Evolutionary conservation across 2,113 vertebrate species (phyloP).

Genomic region (Sphyrna mokarran): DNA sequence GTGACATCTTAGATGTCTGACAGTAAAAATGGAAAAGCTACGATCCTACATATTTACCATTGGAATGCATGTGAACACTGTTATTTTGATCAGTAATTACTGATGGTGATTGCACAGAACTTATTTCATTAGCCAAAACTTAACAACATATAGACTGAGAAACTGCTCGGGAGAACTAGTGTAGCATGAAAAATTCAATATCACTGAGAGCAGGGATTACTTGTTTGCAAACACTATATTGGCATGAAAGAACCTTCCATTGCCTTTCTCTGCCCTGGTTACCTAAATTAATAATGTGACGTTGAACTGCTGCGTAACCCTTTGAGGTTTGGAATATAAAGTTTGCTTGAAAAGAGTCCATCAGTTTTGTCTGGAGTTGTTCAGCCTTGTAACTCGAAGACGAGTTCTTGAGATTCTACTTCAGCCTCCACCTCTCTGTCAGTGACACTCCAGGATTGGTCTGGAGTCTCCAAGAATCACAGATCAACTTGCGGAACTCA

Average conservation of each 20-base stretch:
- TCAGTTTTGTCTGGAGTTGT: background rate
- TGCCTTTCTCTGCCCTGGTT: background rate
- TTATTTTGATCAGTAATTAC: background rate
- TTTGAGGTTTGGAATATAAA: background rate
- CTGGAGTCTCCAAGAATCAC: no score
- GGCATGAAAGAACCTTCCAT: conserved; percentile 13
- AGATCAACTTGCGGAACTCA: no score
- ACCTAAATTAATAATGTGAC: background rate
- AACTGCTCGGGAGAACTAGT: background rate
- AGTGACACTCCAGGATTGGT: background rate
- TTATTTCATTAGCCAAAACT: background rate
- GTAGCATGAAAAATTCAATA: background rate
- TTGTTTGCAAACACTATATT: background rate
- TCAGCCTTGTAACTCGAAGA: background rate
- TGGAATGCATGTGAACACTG: background rate
- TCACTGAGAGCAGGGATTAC: background rate
- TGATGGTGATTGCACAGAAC: background rate
- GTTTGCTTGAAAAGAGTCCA: background rate
- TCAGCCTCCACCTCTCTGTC: background rate
- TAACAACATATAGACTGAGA: background rate
- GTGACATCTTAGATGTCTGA: no score
- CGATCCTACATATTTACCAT: background rate
- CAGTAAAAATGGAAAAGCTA: background rate
- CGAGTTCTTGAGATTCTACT: background rate
- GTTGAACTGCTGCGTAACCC: background rate